phyloP scores from a whole-genome alignment of 2,113 vertebrate genomes.

The Brachypodius melanocephalos region DNA sequence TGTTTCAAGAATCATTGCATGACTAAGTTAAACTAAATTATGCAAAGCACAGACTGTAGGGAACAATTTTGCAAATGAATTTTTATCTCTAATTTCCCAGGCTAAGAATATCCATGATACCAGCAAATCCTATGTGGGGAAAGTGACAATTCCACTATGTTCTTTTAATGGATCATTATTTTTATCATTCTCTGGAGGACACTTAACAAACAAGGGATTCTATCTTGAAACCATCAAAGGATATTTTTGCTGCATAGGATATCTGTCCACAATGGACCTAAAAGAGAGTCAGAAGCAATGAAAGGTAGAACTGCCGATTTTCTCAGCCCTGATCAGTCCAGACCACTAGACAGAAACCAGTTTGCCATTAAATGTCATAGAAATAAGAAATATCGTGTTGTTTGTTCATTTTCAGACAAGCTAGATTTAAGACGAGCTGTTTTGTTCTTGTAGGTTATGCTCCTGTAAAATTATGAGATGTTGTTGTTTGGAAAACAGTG shows the following conservation, averaged over 20 bases:
- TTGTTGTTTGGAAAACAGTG: background rate
- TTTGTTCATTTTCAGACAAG: background rate
- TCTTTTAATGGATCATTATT: background rate
- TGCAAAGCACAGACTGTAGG: background rate
- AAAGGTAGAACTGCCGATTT: background rate
- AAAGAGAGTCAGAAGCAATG: background rate
- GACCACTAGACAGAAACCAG: background rate
- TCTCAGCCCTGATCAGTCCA: background rate
- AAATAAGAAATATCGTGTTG: background rate
- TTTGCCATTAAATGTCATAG: background rate
- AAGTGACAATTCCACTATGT: background rate
- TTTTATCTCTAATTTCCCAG: background rate
- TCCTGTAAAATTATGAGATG: background rate
- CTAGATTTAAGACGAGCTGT: background rate
- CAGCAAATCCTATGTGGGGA: background rate
- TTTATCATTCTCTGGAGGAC: background rate
- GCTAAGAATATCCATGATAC: background rate
- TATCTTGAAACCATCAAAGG: background rate
- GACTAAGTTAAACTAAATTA: constrained; percentile 8
- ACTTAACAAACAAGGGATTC: background rate
- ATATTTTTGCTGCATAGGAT: background rate
- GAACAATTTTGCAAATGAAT: constrained; percentile 7
- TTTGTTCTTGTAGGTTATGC: background rate
- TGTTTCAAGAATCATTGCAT: background rate
- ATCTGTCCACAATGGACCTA: background rate